phyloP scores from a whole-genome alignment of 1,140 invertebrate genomes.

The Dolichoris vasculosae region DNA sequence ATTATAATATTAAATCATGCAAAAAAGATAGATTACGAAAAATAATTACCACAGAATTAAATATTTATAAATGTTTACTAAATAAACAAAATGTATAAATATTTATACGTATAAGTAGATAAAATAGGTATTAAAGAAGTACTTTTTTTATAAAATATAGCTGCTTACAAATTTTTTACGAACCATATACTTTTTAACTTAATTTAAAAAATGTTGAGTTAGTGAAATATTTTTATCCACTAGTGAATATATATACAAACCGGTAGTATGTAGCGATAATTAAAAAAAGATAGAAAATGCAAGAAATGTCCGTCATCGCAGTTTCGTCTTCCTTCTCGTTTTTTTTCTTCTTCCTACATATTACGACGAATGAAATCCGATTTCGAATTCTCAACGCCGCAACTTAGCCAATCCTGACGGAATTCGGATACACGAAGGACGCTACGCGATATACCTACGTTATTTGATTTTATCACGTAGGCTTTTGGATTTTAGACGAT shows the following conservation, averaged over 20 bases:
- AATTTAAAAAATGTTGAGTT: constrained; percentile 15
- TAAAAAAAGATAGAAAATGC: neutral
- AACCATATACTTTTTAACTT: neutral
- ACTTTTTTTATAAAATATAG: neutral
- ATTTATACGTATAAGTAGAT: neutral
- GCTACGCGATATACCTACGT: constrained; percentile 26
- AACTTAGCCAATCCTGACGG: constrained; percentile 10
- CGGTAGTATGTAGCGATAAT: neutral
- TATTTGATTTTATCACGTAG: constrained; percentile 21
- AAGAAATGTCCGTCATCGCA: constrained; percentile 23
- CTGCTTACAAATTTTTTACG: neutral
- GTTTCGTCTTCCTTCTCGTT: constrained; percentile 20
- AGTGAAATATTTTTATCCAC: constrained; percentile 3
- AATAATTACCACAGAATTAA: too few relatives aligned
- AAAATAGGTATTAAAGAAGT: neutral
- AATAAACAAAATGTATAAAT: neutral
- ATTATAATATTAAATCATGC: too few relatives aligned
- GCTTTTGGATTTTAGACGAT: constrained; percentile 5
- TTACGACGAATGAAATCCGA: constrained; percentile 35
- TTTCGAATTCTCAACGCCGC: constrained; percentile 34
- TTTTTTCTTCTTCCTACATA: neutral
- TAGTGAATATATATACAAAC: neutral
- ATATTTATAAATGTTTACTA: neutral
- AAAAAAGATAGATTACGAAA: too few relatives aligned
- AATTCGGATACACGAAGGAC: constrained; percentile 35